A percentile compares a stretch with the other conserved stretches of the same genome.
These are phyloP conservation scores for Cydia fagiglandana DNA, from an alignment of 1,140 invertebrate genomes.

Conservation along the genomic window DNA sequence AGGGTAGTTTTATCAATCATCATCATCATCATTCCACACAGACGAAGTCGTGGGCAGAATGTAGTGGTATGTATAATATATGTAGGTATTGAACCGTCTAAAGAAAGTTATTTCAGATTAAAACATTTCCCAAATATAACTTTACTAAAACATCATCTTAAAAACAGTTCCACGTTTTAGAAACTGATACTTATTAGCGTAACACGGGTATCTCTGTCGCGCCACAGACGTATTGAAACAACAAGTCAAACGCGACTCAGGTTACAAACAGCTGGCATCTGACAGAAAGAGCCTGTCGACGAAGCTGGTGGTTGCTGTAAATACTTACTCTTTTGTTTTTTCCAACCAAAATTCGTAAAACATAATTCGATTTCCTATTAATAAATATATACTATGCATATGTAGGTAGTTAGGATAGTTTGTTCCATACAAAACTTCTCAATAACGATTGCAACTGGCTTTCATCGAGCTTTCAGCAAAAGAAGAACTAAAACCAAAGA, in stretches of 20 bases:
- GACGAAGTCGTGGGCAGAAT: no score
- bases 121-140: neutral
- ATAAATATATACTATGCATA: neutral
- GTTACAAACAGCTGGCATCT: constrained; percentile 6
- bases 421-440: no score
- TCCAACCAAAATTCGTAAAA: neutral
- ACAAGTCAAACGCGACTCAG: neutral
- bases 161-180: neutral
- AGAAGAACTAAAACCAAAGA: no score
- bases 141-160: neutral
- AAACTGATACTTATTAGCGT: constrained; percentile 30
- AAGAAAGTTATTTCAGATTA: neutral
- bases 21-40: no score
- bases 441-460: no score
- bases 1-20: no score
- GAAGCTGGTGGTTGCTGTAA: neutral
- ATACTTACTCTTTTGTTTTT: neutral
- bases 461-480: no score
- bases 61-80: no score
- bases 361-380: neutral
- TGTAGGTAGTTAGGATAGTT: no score
- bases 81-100: neutral
- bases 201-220: constrained; percentile 18
- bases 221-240: constrained; percentile 22
- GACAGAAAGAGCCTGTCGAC: neutral